Evolutionary conservation across 2,113 vertebrate species (phyloP), one percentile per base, ranked within the genome.

Genomic region (Sceloporus tristichus): DNA sequence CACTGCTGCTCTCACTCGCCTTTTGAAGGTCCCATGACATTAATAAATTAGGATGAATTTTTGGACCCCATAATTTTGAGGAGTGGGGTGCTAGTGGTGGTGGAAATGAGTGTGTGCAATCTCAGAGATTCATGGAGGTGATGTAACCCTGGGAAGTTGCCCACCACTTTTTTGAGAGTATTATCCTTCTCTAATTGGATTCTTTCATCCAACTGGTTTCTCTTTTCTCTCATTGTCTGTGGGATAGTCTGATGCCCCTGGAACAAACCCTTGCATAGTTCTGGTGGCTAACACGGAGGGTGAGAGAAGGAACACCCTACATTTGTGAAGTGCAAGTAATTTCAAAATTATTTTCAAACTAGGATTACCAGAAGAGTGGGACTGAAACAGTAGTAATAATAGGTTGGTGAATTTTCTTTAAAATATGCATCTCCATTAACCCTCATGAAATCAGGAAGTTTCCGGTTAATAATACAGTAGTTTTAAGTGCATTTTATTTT

Each of bases 391-490:
- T 83, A 85, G 84, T 42, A 83, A 82, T 76, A 88, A 40, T 79
- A 81, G 11, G 59, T 14, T 87, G 85, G 73, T 79, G 53, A 53
- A 14, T 42, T 82, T 93, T 93, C 93, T 88, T 89, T 79, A 92
- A 86, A 87, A 71, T 87, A 87, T 70, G 70, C 34, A 91, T 42
- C 76, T 87, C 91, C 70, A 85, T 79, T 74, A 77, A 88, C 90
- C 91, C 48, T 84, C 73, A 54, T 76, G 65, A 93, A 68, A n/a
- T 53, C 62, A 89, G 87, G 54, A 88, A 3, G 0, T 0, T 89
- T 91, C 54, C 82, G 53, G 70, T 87, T 92, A 79, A 94, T 95
- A 94, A 94, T 88, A 34, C 34, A 34, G 34, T 34, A 27, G 90
- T 88, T 91, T 68, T 90, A 89, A 92, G 29, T n/a, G 76, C 21